Base-by-base conservation (phyloP, 1,140 invertebrate species). In the Drosophila asahinai region DNA sequence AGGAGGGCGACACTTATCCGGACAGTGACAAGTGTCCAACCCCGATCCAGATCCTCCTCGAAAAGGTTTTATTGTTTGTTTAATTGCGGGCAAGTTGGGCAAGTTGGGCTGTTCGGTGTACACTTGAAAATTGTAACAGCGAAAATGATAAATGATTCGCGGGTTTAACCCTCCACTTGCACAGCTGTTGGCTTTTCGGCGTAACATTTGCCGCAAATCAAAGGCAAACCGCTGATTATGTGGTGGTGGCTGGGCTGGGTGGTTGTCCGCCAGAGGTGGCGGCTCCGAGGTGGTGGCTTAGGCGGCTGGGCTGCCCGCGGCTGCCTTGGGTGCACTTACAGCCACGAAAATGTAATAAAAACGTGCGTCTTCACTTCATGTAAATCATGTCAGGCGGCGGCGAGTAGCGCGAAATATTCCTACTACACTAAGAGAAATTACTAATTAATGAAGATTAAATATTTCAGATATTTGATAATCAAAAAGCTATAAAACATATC, bases 301-400 rank as follows among this genome's bases (percentile, higher is more conserved):
- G 72, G 48, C 68, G 66, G 52, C 48, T 60, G 48, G 47, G 38
- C 48, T 51, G 57, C 43, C 65, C 38, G 40, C 11, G 45, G 22
- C 72, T 70, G 66, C 70, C 70, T 61, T 77, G 70, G 81, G 58
- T 66, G 86, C 82, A 90, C 81, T 90, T 90, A 90, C 59, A 80
- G 76, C 86, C 86, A 90, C 86, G 86, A 90, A 90, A 90, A 91
- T 82, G 86, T 80, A 90, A 90, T 90, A 90, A 90, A 90, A 90
- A 90, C 82, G 86, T 90, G 86, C 86, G 86, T 90, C 84, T 82
- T 64, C 79, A 80, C 83, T 80, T 81, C 81, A 90, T 90, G 86
- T 90, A 90, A 90, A 90, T 90, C 86, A 90, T 90, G 86, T 90
- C 86, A 90, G 66, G 67, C 80, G 70, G 76, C 77, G 77, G 73